Evolutionary conservation across 2,113 vertebrate species (phyloP).

Genomic region (Zosterops borbonicus): DNA sequence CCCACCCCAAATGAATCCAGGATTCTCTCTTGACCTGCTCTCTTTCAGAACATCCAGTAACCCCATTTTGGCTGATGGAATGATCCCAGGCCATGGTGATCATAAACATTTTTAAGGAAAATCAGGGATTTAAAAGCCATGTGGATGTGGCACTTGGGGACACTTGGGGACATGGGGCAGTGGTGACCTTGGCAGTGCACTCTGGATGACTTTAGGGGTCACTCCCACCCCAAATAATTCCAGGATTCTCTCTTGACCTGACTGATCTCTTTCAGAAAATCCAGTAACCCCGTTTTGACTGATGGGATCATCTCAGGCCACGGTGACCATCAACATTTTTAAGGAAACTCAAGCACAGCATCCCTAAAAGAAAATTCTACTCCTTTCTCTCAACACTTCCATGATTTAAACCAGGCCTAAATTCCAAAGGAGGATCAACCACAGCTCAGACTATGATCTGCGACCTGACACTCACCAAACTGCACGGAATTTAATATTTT

Average conservation of each 20-base stretch:
- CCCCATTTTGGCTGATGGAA: too few species aligned
- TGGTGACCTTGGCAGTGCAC: neutral
- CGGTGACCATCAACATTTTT: neutral
- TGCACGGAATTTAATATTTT: neutral
- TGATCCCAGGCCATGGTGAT: too few species aligned
- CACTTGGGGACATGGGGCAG: neutral
- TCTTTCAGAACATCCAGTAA: too few species aligned
- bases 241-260: neutral
- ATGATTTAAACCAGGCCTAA: neutral
- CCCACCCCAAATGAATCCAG: too few species aligned
- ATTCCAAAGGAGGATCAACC: neutral
- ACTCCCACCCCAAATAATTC: neutral
- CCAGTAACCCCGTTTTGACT: neutral
- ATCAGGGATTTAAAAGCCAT: too few species aligned
- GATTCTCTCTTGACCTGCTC: too few species aligned
- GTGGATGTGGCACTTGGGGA: neutral
- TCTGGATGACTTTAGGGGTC: neutral
- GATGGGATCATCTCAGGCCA: neutral
- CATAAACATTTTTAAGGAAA: too few species aligned
- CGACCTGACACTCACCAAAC: neutral
- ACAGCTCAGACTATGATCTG: neutral
- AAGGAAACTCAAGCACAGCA: neutral
- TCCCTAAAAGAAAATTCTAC: neutral
- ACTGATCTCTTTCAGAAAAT: neutral
- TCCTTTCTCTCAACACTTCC: neutral